phyloP scores from a whole-genome alignment of 2,113 vertebrate genomes.

The Anseranas semipalmata region DNA sequence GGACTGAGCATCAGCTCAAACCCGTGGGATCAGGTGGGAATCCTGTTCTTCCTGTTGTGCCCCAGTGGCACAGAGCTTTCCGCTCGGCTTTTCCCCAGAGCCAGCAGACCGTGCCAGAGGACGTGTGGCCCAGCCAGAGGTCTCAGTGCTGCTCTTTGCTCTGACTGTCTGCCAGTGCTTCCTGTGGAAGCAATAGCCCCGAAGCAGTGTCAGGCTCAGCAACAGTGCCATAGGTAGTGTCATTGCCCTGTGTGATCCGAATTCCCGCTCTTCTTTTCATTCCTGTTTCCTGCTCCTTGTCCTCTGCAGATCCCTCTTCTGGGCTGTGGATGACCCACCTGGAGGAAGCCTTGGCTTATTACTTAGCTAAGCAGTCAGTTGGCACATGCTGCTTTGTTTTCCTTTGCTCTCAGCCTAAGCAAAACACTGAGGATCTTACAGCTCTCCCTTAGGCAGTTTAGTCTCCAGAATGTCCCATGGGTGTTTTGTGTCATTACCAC shows the following conservation, averaged over 20 bases:
- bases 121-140: background rate
- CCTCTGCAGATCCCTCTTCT: background rate
- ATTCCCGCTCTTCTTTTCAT: background rate
- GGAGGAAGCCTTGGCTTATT: background rate
- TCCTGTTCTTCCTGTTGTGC: background rate
- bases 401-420: background rate
- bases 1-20: background rate
- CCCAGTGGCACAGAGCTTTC: background rate
- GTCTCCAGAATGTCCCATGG: background rate
- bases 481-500: background rate
- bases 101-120: background rate
- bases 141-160: background rate
- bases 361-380: background rate
- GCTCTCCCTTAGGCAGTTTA: background rate
- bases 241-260: fast-evolving
- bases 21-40: background rate
- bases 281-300: background rate
- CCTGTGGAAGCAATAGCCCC: background rate
- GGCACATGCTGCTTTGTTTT: background rate
- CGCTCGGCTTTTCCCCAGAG: background rate
- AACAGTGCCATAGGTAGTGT: background rate
- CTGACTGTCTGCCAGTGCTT: background rate
- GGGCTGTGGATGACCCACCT: background rate
- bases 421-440: background rate
- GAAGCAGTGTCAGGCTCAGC: background rate